Percentiles rank a stretch among this genome's conserved stretches.
These are phyloP conservation scores for Helarctos malayanus DNA, from an alignment of 2,797 vertebrate genomes.

Conservation along the genomic window DNA sequence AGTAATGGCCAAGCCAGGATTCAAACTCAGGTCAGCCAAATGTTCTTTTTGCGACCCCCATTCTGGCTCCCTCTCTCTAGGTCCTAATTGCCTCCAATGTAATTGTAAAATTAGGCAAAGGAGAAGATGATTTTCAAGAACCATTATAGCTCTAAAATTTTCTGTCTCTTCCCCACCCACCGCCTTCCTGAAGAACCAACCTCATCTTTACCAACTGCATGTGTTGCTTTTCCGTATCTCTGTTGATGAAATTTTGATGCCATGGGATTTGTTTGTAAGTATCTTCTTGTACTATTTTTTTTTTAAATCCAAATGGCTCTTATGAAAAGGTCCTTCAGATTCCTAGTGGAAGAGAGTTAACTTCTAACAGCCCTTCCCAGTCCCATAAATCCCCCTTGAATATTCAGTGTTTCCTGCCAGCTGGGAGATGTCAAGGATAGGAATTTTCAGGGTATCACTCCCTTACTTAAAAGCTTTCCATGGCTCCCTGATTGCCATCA, in stretches of 20 bases:
- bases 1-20: not conserved
- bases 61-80: not conserved
- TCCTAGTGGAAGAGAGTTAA: conserved; percentile 37
- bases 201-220: not conserved
- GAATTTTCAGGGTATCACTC: not conserved
- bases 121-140: not conserved
- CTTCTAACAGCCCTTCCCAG: not conserved
- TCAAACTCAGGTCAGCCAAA: not conserved
- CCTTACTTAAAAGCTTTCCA: conserved; percentile 11
- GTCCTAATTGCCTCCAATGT: not conserved
- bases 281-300: conserved; percentile 42
- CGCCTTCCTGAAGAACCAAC: conserved; percentile 36
- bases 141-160: not conserved
- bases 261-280: conserved; percentile 40
- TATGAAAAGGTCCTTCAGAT: conserved; percentile 24
- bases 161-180: not conserved
- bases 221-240: not conserved
- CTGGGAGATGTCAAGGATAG: conserved; percentile 14
- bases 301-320: not conserved
- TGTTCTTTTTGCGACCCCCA: not conserved
- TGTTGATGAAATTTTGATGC: not conserved
- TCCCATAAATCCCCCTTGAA: not conserved
- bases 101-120: not conserved
- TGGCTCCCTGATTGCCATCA: not conserved
- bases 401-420: conserved; percentile 2